A percentile compares a stretch with the other conserved stretches of the same genome.
Conservation (phyloP, 2,797 vertebrate species). For the Martes flavigula region DNA sequence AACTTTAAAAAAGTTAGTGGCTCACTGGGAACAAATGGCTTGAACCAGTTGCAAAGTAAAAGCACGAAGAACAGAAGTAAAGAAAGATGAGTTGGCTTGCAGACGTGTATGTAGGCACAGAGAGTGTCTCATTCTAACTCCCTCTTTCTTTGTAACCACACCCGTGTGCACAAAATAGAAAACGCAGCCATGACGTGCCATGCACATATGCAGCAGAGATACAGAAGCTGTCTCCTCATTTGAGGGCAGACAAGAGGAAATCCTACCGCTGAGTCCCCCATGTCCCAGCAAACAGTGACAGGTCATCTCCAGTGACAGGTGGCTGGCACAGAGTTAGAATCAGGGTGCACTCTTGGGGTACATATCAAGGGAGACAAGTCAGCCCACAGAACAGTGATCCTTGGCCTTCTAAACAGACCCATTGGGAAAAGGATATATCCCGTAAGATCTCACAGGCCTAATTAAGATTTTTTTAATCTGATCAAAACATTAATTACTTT, state of each 20-base stretch:
- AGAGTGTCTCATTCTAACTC: neutral
- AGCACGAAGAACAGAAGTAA: neutral
- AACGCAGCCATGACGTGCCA: fast-evolving
- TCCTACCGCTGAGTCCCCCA: fast-evolving
- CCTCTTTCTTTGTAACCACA: neutral
- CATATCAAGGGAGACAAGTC: fast-evolving
- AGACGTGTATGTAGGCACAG: neutral
- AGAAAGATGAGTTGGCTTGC: too few species aligned
- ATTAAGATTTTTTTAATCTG: slow-evolving; percentile 63
- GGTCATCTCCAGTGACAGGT: too few species aligned
- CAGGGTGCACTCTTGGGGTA: fast-evolving
- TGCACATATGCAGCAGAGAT: neutral
- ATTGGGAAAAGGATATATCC: neutral
- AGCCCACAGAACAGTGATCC: neutral
- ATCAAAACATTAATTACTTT: slow-evolving; percentile 60
- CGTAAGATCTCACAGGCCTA: slow-evolving; percentile 7
- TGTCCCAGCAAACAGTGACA: neutral
- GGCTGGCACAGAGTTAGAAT: too few species aligned
- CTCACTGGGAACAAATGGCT: neutral
- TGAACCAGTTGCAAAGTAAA: neutral
- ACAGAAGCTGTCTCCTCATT: neutral
- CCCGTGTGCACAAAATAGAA: neutral
- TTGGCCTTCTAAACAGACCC: neutral
- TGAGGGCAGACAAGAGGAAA: neutral
- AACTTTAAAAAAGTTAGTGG: neutral